Conservation (phyloP, 2,888 invertebrate genomes). For the Andrena fulva region DNA sequence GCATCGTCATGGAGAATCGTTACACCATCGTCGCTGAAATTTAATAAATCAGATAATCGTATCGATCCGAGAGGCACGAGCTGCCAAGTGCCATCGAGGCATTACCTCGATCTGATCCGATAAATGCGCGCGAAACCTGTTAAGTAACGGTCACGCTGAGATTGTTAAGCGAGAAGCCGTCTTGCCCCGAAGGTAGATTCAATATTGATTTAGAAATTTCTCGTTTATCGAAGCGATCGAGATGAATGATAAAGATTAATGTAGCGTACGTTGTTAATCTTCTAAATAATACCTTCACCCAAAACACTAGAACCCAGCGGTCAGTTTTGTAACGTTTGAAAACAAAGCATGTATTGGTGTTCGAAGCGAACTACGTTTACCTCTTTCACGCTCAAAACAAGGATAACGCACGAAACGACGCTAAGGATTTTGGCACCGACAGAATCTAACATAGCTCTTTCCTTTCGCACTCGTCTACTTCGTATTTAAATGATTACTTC, state of each 20-base stretch:
- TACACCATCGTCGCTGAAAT: constrained; percentile 5
- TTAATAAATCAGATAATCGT: background rate
- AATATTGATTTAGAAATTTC: no score
- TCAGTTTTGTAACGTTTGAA: background rate
- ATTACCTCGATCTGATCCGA: constrained; percentile 25
- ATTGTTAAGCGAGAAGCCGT: background rate
- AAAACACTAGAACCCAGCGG: background rate
- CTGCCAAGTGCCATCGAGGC: background rate
- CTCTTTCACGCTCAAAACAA: constrained; percentile 28
- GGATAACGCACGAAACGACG: constrained; percentile 15
- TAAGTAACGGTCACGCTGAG: constrained; percentile 36
- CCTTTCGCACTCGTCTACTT: constrained; percentile 3
- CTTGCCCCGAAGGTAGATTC: background rate
- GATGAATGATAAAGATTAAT: background rate
- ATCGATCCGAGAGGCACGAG: background rate
- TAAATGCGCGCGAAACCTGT: constrained; percentile 37
- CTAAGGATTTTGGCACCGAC: constrained; percentile 6
- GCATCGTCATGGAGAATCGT: background rate
- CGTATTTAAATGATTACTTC: constrained; percentile 5
- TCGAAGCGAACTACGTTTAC: constrained; percentile 25
- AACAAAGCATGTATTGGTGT: constrained; percentile 1
- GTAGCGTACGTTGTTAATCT: background rate
- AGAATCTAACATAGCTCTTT: constrained; percentile 10
- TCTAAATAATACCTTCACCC: constrained; percentile 1
- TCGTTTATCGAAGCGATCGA: no score